Percentiles rank a stretch among this genome's conserved stretches.
These are phyloP conservation scores for Epinephelus coioides DNA, from an alignment of 2,797 vertebrate species.

Conservation along the genomic window DNA sequence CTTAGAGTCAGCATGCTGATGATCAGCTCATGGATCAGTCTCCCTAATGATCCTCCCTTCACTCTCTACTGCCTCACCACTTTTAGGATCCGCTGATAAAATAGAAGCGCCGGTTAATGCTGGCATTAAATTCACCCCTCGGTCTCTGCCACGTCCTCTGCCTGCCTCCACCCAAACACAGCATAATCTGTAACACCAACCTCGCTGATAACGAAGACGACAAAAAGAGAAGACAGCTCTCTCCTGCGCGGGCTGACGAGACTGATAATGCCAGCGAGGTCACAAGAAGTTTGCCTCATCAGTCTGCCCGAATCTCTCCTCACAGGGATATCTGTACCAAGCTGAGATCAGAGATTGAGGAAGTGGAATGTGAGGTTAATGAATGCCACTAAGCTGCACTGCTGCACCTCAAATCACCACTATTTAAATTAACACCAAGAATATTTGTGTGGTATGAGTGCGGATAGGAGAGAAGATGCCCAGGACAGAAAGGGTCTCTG, in stretches of 20 bases:
- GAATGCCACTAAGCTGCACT: neutral
- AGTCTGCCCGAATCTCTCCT: neutral
- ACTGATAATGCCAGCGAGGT: constrained; percentile 7
- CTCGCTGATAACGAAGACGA: constrained; percentile 11
- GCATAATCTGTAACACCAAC: constrained; percentile 21
- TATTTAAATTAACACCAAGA: neutral
- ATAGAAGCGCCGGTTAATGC: neutral
- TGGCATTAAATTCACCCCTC: neutral
- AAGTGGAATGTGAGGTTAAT: constrained; percentile 4
- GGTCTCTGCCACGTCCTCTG: neutral
- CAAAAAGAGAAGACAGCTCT: constrained; percentile 7
- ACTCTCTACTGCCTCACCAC: neutral
- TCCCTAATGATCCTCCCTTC: neutral
- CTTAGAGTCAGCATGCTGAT: neutral
- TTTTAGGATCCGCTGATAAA: constrained; percentile 5
- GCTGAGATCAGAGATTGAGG: constrained; percentile 7
- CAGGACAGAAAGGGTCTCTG: neutral
- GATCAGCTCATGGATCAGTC: constrained; percentile 3
- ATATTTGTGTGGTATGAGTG: neutral
- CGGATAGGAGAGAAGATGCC: neutral
- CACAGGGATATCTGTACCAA: neutral
- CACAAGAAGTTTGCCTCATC: neutral
- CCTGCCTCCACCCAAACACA: neutral
- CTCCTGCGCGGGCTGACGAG: neutral
- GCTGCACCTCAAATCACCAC: neutral